Evolutionary conservation across 2,888 invertebrate genomes (phyloP), one percentile per base, ranked within the genome.

Genomic region (Pachliopta kotzebuea): DNA sequence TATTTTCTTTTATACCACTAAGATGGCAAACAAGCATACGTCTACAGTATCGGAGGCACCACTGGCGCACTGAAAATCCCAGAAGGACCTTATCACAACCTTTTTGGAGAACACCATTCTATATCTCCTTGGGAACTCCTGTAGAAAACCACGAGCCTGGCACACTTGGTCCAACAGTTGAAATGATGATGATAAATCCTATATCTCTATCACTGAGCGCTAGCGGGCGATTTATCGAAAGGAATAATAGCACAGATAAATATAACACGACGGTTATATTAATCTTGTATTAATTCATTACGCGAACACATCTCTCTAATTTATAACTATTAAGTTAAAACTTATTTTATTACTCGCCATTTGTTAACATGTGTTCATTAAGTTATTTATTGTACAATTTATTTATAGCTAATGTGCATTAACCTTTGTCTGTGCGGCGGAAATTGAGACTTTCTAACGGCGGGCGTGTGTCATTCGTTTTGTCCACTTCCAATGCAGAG

Each of bases 251-350:
- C 61, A 53, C 57, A 60, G 61, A 65, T 65, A 65, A 65, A 65
- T 65, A 65, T 65, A 65, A 65, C 61, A 65, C 65, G 65, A 65
- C 23, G 61, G 31, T 24, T 29, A 29, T 45, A 61, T 61, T 57
- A 65, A 65, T 61, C 61, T 65, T 60, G 57, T 53, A 49, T 57
- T 61, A 61, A 65, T 45, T 65, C 65, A 65, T 54, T 61, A 61
- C 65, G 18, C 37, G 56, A 26, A 31, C 31, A 42, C 57, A 31
- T 61, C 65, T 62, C 62, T 65, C 65, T 65, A 62, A 65, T 65
- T 65, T 65, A 62, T 62, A 65, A 65, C 62, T 65, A 65, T 65
- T 65, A 62, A 65, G 62, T 55, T 65, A 65, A 65, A 62, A 65
- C 61, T 65, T 58, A 59, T 65, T 65, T 65, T 65, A 62, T 65